Conservation (phyloP, 2,888 invertebrate genomes). For the Tipula vernalis region DNA sequence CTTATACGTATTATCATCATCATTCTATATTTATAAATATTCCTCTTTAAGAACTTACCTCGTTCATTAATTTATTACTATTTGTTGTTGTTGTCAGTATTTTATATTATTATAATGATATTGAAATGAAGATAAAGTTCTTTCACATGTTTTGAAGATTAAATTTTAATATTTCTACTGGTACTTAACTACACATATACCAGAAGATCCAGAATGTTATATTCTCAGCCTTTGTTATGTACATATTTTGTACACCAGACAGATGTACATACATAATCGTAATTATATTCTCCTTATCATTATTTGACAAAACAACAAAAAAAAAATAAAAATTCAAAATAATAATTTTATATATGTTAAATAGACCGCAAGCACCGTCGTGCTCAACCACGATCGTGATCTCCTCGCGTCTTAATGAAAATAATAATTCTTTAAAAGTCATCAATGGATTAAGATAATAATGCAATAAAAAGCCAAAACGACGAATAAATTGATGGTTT, state of each 20-base stretch:
- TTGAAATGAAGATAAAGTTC: conserved; percentile 4
- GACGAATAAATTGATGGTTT: neutral
- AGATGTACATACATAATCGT: neutral
- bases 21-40: neutral
- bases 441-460: conserved; percentile 4
- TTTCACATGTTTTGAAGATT: neutral
- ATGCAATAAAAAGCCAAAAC: neutral
- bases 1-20: neutral
- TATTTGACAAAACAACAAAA: neutral
- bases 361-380: neutral
- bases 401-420: neutral
- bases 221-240: neutral
- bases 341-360: neutral
- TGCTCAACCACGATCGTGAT: neutral
- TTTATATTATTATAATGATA: neutral
- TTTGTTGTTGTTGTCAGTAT: neutral
- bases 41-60: neutral
- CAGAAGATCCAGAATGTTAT: neutral
- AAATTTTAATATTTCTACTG: neutral
- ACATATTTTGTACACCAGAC: neutral
- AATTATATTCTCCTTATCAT: neutral
- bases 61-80: neutral
- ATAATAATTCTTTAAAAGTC: neutral
- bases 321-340: neutral
- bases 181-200: neutral